phyloP scores from a whole-genome alignment of 2,888 invertebrate genomes.

The Mythimna vitellina region DNA sequence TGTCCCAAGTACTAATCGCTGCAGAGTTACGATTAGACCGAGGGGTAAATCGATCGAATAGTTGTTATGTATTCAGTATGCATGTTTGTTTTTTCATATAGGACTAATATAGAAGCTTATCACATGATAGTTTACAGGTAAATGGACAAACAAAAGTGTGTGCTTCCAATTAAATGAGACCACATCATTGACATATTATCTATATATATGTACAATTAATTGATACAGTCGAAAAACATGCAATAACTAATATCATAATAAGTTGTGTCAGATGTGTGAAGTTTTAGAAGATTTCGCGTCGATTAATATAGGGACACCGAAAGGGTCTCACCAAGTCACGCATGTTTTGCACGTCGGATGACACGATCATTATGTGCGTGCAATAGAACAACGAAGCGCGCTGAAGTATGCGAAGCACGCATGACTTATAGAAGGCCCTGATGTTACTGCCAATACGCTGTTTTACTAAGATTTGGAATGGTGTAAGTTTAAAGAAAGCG shows the following conservation, averaged over 20 bases:
- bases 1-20: slow-evolving; percentile 43
- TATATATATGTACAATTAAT: not conserved
- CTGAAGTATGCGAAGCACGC: slow-evolving; percentile 33
- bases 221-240: not conserved
- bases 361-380: not conserved
- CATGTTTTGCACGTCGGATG: slow-evolving; percentile 35
- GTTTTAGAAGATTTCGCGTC: not conserved
- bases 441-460: slow-evolving; percentile 24
- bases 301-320: slow-evolving; percentile 45
- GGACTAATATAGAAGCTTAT: not conserved
- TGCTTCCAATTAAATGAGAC: not conserved
- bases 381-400: slow-evolving; percentile 10
- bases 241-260: not conserved
- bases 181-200: not conserved
- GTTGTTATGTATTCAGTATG: not conserved
- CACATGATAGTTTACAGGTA: not conserved
- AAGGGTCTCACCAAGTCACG: slow-evolving; percentile 40
- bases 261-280: slow-evolving; percentile 2
- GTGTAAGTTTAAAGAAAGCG: slow-evolving; percentile 15
- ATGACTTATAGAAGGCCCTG: slow-evolving; percentile 21
- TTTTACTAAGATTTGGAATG: slow-evolving; percentile 2
- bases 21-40: not conserved
- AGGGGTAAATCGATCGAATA: not conserved
- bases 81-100: not conserved
- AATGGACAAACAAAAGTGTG: not conserved